Base-by-base conservation (phyloP, 2,113 vertebrate genomes). In the Spheniscus mendiculus region DNA sequence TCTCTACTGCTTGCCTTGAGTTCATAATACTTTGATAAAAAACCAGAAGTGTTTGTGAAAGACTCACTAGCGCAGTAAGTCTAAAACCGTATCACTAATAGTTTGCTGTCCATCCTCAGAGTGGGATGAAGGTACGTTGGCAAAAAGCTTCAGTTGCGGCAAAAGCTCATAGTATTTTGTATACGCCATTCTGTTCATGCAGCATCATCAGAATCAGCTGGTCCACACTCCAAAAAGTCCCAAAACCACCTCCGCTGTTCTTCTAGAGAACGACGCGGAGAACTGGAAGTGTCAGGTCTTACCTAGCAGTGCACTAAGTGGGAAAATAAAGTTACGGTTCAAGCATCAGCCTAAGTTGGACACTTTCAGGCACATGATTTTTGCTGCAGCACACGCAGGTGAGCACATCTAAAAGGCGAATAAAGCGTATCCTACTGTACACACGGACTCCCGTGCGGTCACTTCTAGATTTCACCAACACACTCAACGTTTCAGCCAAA, bases 351-450 rank as follows among this genome's bases (percentile, higher is more conserved):
- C 83, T 67, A 56, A n/a, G 55, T 10, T 26, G 72, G 96, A 96
- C 90, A 94, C 78, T 92, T 94, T 89, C 95, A 98, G 97, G 96
- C 97, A 98, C 93, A 6, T 78, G 76, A 78, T 92, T 97, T 91
- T 96, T 90, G 93, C 83, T 55, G 30, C 58, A 87, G 77, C 80
- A 59, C 73, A 69, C 3, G 3, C 1, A 84, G 56, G 36, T 40
- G 55, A 94, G 89, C 86, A 87, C 53, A 77, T 89, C 78, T 93
- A 91, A 90, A 92, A 97, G 92, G 88, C 40, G 26, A 97, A 74
- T 93, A 92, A 97, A 97, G 94, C 76, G 94, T 73, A 65, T 83
- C 93, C 97, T 94, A 72, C 79, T 95, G 90, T 83, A 97, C 96
- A 94, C 10, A 30, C 2, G 6, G 15, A 74, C 89, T 94, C 59